Base-by-base conservation (phyloP, 2,797 vertebrate species). In the Emys orbicularis region DNA sequence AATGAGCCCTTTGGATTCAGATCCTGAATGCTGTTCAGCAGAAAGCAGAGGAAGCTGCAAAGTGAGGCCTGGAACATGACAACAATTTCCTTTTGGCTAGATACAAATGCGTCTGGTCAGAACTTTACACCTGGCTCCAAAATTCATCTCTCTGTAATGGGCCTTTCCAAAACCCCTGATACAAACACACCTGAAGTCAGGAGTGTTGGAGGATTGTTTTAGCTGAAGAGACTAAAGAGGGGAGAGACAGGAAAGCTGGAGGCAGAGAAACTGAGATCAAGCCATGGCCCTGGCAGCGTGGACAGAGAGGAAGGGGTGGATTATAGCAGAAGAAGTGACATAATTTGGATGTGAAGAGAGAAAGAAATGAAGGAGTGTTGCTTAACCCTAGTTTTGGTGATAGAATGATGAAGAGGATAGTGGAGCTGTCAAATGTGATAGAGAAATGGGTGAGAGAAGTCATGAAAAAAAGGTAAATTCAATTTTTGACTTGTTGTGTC, bases 31-130 rank as follows among this genome's bases (percentile, higher is more conserved):
- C 88, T 21, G 92, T 21, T 74, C 76, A 1, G 91, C 95, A 86
- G 82, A 85, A 25, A 0, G 25, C 65, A 93, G 59, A 80, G 89
- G 83, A 79, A 82, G 94, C 94, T 95, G 89, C 84, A 56, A 23
- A 84, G 74, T 1, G 80, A 95, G 93, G 12, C 94, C 96, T 94
- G 93, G 96, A 92, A 90, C 94, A 91, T 88, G 96, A 96, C 83
- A 88, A 87, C 91, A 5, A 90, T 94, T 96, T 96, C 95, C 95
- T 92, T 8, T 79, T 94, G 96, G 96, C 95, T 84, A 93, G 57
- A 4, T 29, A 18, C 89, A 81, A 96, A 94, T 65, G 91, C 80
- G 54, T 10, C 77, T 92, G 19, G 91, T 83, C 87, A 2, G 90
- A 49, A 1, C 1, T 3, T 79, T 44, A 74, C 86, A 37, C 23